Percentiles rank a stretch among this genome's conserved stretches.
Conservation (phyloP, 2,113 vertebrate species). For the Zapornia atra region DNA sequence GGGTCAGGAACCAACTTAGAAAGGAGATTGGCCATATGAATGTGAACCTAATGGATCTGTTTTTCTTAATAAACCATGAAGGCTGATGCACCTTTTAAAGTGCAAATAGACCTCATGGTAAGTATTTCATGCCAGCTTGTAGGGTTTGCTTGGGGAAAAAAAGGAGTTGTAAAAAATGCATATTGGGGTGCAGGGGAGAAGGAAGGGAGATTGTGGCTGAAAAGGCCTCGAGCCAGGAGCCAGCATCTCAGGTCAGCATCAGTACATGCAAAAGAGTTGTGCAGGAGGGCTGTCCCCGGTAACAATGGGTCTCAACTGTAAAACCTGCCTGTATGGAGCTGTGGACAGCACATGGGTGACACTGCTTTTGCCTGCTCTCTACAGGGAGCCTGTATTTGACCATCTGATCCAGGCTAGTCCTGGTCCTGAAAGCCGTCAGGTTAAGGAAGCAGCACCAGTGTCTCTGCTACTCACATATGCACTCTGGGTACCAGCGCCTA, state of each 20-base stretch:
- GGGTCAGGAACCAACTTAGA: slow-evolving; percentile 59
- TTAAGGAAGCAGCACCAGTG: neutral
- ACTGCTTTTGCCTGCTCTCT: neutral
- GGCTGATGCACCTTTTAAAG: slow-evolving; percentile 14
- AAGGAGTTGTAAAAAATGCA: neutral
- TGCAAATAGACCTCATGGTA: slow-evolving; percentile 41
- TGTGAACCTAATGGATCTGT: neutral
- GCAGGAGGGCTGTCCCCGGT: rapidly evolving
- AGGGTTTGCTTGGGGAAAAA: neutral
- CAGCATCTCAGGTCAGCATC: neutral
- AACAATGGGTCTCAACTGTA: neutral
- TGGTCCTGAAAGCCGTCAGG: neutral
- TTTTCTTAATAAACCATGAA: slow-evolving; percentile 61
- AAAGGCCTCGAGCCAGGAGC: neutral
- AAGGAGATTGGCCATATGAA: slow-evolving; percentile 68
- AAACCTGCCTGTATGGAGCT: neutral
- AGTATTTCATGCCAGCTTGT: neutral
- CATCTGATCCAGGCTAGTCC: neutral
- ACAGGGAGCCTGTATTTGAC: neutral
- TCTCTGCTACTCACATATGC: neutral
- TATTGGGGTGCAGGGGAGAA: neutral
- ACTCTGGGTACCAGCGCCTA: neutral
- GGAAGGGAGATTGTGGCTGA: neutral
- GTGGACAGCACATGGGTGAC: rapidly evolving
- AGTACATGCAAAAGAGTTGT: neutral